Conservation (phyloP, 2,113 vertebrate genomes). For the Perca flavescens region DNA sequence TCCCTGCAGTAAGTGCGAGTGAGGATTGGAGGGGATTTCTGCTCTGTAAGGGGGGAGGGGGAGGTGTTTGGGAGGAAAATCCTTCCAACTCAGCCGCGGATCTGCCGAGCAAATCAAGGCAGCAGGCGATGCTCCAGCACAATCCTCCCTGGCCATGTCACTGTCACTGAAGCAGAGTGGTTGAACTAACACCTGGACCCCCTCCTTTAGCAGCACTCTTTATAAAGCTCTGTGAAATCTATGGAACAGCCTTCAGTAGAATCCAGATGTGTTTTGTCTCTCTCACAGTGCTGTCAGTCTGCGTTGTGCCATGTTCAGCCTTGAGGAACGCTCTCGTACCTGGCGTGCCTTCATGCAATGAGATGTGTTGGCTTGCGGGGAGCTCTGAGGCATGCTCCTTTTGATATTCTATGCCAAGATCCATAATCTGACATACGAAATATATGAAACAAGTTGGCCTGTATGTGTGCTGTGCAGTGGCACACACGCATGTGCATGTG, state of each 20-base stretch:
- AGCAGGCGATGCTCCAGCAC: conserved; percentile 58
- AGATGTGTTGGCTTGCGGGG: conserved; percentile 17
- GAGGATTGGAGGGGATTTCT: conserved; percentile 74
- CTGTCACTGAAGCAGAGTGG: conserved; percentile 45
- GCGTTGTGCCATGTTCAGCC: conserved; percentile 1
- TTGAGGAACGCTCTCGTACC: conserved; percentile 41
- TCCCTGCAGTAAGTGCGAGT: conserved; percentile 57
- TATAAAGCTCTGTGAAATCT: conserved; percentile 42
- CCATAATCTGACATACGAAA: background rate
- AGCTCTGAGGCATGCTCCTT: conserved; percentile 25
- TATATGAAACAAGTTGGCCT: conserved; percentile 6
- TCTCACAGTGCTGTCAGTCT: conserved; percentile 32
- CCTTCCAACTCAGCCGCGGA: conserved; percentile 58
- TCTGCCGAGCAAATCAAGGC: conserved; percentile 69
- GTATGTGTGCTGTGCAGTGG: conserved; percentile 5
- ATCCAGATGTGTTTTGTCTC: conserved; percentile 55
- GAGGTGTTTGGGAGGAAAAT: conserved; percentile 71
- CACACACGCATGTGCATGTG: conserved; percentile 16
- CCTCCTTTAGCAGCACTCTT: conserved; percentile 15
- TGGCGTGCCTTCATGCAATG: conserved; percentile 27
- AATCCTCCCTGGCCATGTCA: conserved; percentile 50
- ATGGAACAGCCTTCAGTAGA: conserved; percentile 21
- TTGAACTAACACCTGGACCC: conserved; percentile 42
- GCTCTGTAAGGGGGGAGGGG: conserved; percentile 59
- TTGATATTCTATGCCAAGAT: conserved; percentile 17